Evolutionary conservation across 2,797 vertebrate species (phyloP), one percentile per base, ranked within the genome.

Genomic region (Sebastolobus altivelis): DNA sequence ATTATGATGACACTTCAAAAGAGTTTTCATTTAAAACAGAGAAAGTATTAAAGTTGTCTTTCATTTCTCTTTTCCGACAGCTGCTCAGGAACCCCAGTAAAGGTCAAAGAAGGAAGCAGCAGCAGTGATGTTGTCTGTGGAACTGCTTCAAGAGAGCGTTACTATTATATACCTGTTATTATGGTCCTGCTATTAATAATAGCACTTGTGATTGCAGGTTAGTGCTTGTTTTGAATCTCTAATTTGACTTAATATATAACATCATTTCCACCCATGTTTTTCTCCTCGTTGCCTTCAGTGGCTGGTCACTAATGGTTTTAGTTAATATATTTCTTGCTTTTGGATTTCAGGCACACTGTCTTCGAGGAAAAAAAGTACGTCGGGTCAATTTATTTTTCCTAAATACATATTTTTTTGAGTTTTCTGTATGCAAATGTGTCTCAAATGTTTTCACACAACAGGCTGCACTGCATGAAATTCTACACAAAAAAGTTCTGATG

Each of bases 1-100:
- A 4, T 29, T 8, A n/a, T 29, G 6, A 43, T 29, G 18, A 33
- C 18, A 12, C 6, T 22, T 46, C 3, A 8, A 8, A 5, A 7
- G 6, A 37, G 9, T 60, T 38, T 3, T 2, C 7, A 1, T 20
- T 13, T 38, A 12, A 22, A 4, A 68, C 12, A 67, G 46, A 8
- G 10, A n/a, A 7, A n/a, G 9, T 22, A 68, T 46, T 74, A 4
- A 72, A 68, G 10, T 2, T 58, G 9, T 63, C 2, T 52, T 16
- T 56, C 4, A 6, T 46, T 38, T 72, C 8, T 71, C 16, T 61
- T 59, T 14, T 38, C 33, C 31, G 18, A 56, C 82, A 84, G 82
- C 0, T 84, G 82, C 33, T 27, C 73, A 20, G 68, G 40, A 43
- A 55, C 5, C 3, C 5, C 33, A 49, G 4, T 2, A 4, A 8